These are phyloP conservation scores for Pteruthius melanotis DNA, from an alignment of 2,113 vertebrate genomes.

Conservation along the genomic window DNA sequence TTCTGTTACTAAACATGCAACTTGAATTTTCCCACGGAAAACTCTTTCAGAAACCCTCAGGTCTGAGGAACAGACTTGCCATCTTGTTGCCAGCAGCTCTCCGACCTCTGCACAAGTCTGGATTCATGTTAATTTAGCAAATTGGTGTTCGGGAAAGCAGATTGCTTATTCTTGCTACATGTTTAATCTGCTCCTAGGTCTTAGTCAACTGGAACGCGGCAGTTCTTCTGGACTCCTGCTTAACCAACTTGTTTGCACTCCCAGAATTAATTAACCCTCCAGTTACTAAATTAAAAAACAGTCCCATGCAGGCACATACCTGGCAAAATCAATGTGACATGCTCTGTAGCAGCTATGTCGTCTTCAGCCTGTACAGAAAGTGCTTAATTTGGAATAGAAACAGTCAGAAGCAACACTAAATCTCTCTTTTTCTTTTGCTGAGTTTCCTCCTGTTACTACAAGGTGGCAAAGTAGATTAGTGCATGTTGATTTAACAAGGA, in stretches of 20 bases:
- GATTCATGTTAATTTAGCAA: background rate
- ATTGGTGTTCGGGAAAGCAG: background rate
- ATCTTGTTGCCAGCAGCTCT: background rate
- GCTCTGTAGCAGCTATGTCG: background rate
- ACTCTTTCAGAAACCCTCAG: background rate
- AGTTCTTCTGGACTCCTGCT: background rate
- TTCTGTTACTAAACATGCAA: background rate
- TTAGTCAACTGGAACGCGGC: background rate
- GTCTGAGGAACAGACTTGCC: background rate
- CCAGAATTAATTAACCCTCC: background rate
- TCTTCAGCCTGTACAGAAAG: background rate
- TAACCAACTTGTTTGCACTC: background rate
- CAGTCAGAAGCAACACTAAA: background rate
- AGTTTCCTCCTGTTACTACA: background rate
- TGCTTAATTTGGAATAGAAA: background rate
- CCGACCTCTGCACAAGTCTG: background rate
- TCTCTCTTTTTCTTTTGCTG: background rate
- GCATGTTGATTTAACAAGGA: background rate
- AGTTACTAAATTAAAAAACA: constrained; percentile 20
- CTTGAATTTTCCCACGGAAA: background rate
- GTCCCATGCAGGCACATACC: background rate
- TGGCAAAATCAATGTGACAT: background rate
- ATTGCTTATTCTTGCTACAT: background rate
- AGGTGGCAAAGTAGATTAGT: background rate
- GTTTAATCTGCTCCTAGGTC: background rate